These are phyloP conservation scores for Diuraphis noxia DNA, from an alignment of 1,140 invertebrate species.

Conservation along the genomic window DNA sequence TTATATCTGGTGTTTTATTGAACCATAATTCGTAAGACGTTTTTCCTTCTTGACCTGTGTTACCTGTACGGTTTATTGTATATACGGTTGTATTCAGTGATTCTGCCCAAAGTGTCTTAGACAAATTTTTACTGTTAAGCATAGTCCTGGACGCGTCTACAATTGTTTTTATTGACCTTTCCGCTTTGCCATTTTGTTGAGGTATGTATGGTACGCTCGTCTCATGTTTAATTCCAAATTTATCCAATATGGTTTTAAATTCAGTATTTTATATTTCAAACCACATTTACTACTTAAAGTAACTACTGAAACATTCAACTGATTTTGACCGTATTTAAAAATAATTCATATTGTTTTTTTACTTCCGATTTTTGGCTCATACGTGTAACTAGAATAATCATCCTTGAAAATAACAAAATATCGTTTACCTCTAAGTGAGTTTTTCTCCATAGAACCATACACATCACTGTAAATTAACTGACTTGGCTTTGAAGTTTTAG, in stretches of 20 bases:
- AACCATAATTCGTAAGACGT: too few species aligned
- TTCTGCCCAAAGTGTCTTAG: slow-evolving; percentile 51
- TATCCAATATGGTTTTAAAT: slow-evolving; percentile 54
- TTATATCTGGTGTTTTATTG: slow-evolving; percentile 58
- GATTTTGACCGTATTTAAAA: slow-evolving; percentile 9
- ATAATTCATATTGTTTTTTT: slow-evolving; percentile 9
- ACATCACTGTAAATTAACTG: not conserved
- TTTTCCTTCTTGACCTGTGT: too few species aligned
- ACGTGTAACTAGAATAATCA: not conserved
- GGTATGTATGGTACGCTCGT: slow-evolving; percentile 61
- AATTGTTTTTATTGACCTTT: too few species aligned
- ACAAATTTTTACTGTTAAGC: too few species aligned
- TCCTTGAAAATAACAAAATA: slow-evolving; percentile 16
- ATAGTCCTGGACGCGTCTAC: too few species aligned
- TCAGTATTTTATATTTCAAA: slow-evolving; percentile 12
- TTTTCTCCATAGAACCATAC: not conserved
- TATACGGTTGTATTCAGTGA: slow-evolving; percentile 57
- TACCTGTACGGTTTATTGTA: too few species aligned
- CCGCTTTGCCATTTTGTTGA: slow-evolving; percentile 62
- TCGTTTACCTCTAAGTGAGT: too few species aligned
- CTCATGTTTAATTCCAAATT: slow-evolving; percentile 59
- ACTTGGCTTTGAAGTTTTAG: not conserved
- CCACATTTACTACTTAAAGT: too few species aligned
- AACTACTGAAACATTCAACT: too few species aligned
- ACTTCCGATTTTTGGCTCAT: not conserved